Base-by-base conservation (phyloP, 1,140 invertebrate genomes). In the Hypsibius dujardini region DNA sequence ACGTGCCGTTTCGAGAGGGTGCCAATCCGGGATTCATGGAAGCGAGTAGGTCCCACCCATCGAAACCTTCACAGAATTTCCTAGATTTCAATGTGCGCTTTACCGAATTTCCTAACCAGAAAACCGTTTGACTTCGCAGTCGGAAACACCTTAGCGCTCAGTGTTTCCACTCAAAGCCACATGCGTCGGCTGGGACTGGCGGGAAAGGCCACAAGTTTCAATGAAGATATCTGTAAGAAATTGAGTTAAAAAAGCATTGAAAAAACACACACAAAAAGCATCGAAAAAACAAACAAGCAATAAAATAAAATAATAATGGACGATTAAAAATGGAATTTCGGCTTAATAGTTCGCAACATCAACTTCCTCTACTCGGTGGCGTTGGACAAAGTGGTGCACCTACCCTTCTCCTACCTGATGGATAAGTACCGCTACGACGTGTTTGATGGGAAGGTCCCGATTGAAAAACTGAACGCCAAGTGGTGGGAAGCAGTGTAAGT, bases 371-470 rank as follows among this genome's bases (percentile, higher is more conserved):
- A 80, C 76, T 73, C 72, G n/a, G 77, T 76, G 73, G 80, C 79
- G 2, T 71, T 81, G 46, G 70, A 75, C 7, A 74, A 73, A 47
- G 67, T 75, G 69, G 87, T 86, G 0, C 91, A 94, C 76, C 79
- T 95, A 1, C 91, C 92, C 0, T 95, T 89, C 78, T 89, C 87
- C 1, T 91, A 89, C 75, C 81, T 89, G 1, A 84, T 92, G 76
- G 92, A 95, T 78, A 80, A 87, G 73, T 95, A 89, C 85, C 83
- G 91, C n/a, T 95, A 90, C 86, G 85, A 86, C 47, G 84, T 95
- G 42, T 95, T 92, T 80, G 84, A 85, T 59, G 88, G 88, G 0
- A 83, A 86, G 73, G 86, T 86, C 0, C 80, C 81, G 0, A 79
- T 84, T 1, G 83, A 87, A 2, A 81, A 87, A 46, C 88, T 88